Conservation (phyloP, 1,140 invertebrate species). For the Paracyclopina nana region DNA sequence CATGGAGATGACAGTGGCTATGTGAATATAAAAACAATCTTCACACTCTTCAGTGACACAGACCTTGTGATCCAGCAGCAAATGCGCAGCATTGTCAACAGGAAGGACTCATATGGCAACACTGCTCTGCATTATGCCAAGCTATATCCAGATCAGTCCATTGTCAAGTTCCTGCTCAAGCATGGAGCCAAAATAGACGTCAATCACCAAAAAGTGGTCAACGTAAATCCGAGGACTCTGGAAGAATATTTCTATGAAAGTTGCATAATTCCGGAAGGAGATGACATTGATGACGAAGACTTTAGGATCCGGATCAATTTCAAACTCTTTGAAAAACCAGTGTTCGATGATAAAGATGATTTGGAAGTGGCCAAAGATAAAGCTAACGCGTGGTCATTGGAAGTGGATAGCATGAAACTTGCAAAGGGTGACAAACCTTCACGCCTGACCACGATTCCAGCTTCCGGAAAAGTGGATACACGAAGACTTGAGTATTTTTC, state of each 20-base stretch:
- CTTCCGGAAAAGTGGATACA: conserved; percentile 10
- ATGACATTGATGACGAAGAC: conserved; percentile 12
- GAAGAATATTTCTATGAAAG: conserved; percentile 12
- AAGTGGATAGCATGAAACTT: not conserved
- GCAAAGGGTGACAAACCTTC: not conserved
- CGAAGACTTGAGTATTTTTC: conserved; percentile 3
- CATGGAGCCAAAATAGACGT: conserved; percentile 5
- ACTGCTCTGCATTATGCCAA: conserved; percentile 11
- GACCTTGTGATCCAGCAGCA: not conserved
- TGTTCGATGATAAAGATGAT: not conserved
- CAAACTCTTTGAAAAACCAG: not conserved
- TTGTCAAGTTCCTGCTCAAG: conserved; percentile 4
- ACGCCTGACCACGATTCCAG: not conserved
- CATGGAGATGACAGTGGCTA: conserved; percentile 13
- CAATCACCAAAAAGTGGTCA: conserved; percentile 1
- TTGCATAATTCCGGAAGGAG: conserved; percentile 4
- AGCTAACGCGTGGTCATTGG: not conserved
- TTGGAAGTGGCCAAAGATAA: not conserved
- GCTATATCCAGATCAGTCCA: conserved; percentile 3
- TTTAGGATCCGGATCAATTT: conserved; percentile 9
- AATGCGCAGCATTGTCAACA: not conserved
- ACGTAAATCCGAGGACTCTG: conserved; percentile 10
- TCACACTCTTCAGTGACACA: not conserved
- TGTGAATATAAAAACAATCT: conserved; percentile 10
- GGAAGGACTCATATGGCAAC: conserved; percentile 13